phyloP scores from a whole-genome alignment of 2,888 invertebrate species.

The Lasioglossum leucozonium region DNA sequence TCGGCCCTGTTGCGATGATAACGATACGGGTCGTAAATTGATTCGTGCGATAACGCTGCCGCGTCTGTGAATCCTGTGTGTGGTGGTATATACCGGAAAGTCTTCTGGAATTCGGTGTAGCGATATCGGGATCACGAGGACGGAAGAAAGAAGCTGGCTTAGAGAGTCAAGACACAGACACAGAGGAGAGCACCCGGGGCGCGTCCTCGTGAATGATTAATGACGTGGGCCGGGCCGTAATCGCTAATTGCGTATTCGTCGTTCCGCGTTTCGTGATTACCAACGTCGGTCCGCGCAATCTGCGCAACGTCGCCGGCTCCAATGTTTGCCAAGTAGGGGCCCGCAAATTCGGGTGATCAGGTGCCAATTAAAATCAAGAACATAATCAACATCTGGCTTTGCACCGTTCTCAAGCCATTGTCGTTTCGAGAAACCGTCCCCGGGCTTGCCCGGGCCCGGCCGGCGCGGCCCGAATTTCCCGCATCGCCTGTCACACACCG shows the following conservation, averaged over 20 bases:
- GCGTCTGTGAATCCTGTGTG: neutral
- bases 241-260: slow-evolving; percentile 35
- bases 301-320: neutral
- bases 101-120: slow-evolving; percentile 12
- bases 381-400: slow-evolving; percentile 2
- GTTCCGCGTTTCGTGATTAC: neutral
- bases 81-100: neutral
- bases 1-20: neutral
- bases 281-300: slow-evolving; percentile 14
- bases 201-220: slow-evolving; percentile 11
- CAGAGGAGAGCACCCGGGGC: neutral
- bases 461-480: neutral
- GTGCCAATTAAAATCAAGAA: slow-evolving; percentile 21
- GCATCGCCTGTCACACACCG: neutral
- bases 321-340: slow-evolving; percentile 21
- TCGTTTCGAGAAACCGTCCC: slow-evolving; percentile 10
- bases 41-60: slow-evolving; percentile 1
- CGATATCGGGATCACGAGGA: neutral
- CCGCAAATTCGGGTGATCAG: neutral
- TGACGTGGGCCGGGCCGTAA: slow-evolving; percentile 20
- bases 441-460: neutral
- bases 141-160: neutral
- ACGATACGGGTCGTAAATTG: neutral
- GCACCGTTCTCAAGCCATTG: slow-evolving; percentile 19
- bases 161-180: neutral